Evolutionary conservation across 2,797 vertebrate genomes (phyloP).

Genomic region (Macropodus opercularis): DNA sequence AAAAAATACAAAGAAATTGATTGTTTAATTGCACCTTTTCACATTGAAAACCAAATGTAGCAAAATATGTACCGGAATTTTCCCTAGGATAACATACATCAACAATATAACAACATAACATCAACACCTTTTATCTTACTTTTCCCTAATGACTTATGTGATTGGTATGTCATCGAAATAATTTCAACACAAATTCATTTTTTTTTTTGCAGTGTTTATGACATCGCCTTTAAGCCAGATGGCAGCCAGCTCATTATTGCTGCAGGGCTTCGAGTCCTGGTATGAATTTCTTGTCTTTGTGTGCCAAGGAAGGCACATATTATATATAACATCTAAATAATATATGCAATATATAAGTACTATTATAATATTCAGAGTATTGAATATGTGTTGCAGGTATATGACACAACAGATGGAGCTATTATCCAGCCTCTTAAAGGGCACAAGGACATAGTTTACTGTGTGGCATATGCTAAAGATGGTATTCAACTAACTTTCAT

Average conservation of each 20-base stretch:
- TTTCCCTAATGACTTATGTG: neutral
- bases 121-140: no score
- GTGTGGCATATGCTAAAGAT: conserved; percentile 97
- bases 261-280: conserved; percentile 93
- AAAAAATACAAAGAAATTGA: no score
- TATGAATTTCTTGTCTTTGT: conserved; percentile 68
- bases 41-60: neutral
- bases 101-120: no score
- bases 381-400: conserved; percentile 83
- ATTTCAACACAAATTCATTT: conserved; percentile 6
- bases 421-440: conserved; percentile 95
- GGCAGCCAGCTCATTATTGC: conserved; percentile 95
- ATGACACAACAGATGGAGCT: conserved; percentile 93
- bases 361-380: neutral
- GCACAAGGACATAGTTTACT: conserved; percentile 97
- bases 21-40: no score
- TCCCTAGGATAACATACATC: neutral
- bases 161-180: neutral
- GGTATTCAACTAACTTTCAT: conserved; percentile 76
- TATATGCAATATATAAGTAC: neutral
- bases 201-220: conserved; percentile 86
- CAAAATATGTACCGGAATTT: neutral
- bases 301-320: neutral
- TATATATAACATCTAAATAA: neutral
- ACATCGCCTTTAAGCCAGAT: conserved; percentile 96